Evolutionary conservation across 2,888 invertebrate genomes (phyloP).

Genomic region (Leptodirus hochenwartii): DNA sequence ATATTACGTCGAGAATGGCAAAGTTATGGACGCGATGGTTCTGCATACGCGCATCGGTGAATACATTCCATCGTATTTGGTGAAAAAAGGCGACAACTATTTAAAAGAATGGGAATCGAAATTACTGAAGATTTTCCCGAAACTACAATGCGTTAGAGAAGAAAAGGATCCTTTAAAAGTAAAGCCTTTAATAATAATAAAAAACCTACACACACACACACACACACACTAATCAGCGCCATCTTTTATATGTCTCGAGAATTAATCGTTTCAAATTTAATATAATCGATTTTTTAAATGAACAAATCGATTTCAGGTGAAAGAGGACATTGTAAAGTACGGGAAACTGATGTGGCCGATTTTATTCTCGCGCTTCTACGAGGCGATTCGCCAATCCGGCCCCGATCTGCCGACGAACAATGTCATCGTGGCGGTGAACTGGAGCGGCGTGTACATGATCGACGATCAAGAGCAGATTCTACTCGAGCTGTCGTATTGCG

Average conservation of each 20-base stretch:
- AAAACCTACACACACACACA: too few relatives aligned
- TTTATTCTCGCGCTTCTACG: constrained; percentile 85
- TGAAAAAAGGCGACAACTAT: constrained; percentile 24
- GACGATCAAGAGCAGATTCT: constrained; percentile 85
- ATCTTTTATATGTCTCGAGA: too few relatives aligned
- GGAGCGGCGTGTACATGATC: constrained; percentile 82
- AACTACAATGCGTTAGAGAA: constrained; percentile 53
- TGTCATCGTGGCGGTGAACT: constrained; percentile 84
- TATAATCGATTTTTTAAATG: too few relatives aligned
- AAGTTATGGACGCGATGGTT: constrained; percentile 44
- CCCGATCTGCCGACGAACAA: constrained; percentile 47
- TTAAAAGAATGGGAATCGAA: constrained; percentile 52
- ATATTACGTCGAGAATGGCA: constrained; percentile 70
- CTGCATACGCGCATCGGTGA: constrained; percentile 53
- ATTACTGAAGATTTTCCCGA: constrained; percentile 50
- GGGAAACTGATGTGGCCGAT: constrained; percentile 89
- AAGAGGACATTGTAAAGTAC: constrained; percentile 81
- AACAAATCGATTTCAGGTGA: too few relatives aligned
- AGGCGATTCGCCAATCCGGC: constrained; percentile 42
- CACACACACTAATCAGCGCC: too few relatives aligned
- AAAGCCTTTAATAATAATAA: too few relatives aligned
- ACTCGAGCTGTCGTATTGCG: constrained; percentile 70
- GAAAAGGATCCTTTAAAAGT: constrained; percentile 46
- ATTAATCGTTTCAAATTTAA: too few relatives aligned
- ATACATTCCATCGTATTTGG: constrained; percentile 64